Base-by-base conservation (phyloP, 2,797 vertebrate genomes). In the Artibeus jamaicensis region DNA sequence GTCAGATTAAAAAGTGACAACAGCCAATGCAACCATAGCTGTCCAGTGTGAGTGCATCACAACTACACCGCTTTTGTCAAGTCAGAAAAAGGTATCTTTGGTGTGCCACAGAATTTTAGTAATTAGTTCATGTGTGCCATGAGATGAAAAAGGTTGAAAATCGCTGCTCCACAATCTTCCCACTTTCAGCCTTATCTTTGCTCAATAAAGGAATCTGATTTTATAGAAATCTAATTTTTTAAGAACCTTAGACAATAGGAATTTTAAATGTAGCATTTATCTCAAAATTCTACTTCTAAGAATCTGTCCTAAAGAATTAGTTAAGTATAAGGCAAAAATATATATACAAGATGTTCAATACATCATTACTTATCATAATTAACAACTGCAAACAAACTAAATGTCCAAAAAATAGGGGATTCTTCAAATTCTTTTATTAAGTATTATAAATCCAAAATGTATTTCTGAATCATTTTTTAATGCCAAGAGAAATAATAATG, bases 351-450 rank as follows among this genome's bases (percentile, higher is more conserved):
- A 96, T 97, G 94, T 96, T 95, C 93, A 59, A 18, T 87, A 29
- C 57, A 91, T 89, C 62, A 48, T 97, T 95, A 93, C 94, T 97
- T 96, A 97, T 85, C 96, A 77, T 67, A 87, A 97, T 79, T 90
- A 95, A 91, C 59, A 90, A 62, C 24, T 70, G 18, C 34, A 70
- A 89, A 88, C 32, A 92, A 93, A 24, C 42, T 65, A 77, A 62
- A 74, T 91, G 26, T n/a, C 44, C 12, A 79, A 86, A 59, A 96
- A n/a, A 24, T 32, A 71, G 15, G 8, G 1, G 6, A 44, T 44
- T 78, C 29, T 62, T 79, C 12, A 89, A 34, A 68, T 67, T 95
- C 24, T 89, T 77, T 76, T 9, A 78, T 71, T 53, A 84, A 84
- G 44, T 86, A 46, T 79, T 92, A 42, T 74, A 86, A 92, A 48